Conservation (phyloP, 2,797 vertebrate species). For the Anguilla megastoma region DNA sequence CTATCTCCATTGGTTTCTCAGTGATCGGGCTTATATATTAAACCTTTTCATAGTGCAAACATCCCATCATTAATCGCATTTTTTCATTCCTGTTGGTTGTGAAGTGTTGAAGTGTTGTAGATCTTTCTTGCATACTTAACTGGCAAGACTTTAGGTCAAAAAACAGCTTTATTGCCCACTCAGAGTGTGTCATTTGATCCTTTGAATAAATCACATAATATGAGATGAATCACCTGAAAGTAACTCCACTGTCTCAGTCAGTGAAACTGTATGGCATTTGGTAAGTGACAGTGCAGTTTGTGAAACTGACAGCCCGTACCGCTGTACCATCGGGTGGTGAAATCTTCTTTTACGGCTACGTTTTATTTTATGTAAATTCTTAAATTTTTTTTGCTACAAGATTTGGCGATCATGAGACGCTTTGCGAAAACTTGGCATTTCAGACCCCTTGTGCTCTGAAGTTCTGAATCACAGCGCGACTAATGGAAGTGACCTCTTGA, state of each 20-base stretch:
- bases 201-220: background rate
- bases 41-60: background rate
- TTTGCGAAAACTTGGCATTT: conserved; percentile 39
- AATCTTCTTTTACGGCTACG: background rate
- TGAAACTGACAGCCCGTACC: background rate
- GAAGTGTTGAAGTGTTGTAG: background rate
- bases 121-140: background rate
- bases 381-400: background rate
- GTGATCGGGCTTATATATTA: background rate
- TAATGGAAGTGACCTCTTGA: conserved; percentile 39
- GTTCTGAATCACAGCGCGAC: conserved; percentile 32
- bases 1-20: background rate
- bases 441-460: conserved; percentile 32
- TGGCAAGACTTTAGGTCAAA: background rate
- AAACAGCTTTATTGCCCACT: background rate
- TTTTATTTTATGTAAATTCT: background rate
- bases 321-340: background rate
- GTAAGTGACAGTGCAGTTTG: background rate
- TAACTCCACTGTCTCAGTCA: background rate
- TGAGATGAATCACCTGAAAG: background rate
- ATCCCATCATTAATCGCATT: background rate
- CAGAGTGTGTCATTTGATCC: background rate
- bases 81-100: background rate
- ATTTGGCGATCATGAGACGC: conserved; percentile 34
- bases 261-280: background rate